These are phyloP conservation scores for Andrena camellia DNA, from an alignment of 2,888 invertebrate genomes.

Conservation along the genomic window DNA sequence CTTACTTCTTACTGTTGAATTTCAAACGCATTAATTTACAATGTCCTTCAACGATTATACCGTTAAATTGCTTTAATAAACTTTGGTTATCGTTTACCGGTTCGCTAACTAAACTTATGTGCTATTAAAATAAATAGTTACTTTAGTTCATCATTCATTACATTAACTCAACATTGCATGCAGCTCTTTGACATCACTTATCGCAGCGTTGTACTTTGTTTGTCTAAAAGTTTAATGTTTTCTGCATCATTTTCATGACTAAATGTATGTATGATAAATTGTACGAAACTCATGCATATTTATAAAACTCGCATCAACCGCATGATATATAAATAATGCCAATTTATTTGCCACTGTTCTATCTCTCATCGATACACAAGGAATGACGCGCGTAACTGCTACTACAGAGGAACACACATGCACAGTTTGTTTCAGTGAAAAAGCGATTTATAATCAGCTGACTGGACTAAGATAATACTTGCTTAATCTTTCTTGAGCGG, in stretches of 20 bases:
- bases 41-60: not conserved
- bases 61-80: not conserved
- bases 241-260: not conserved
- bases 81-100: not conserved
- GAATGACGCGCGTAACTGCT: slow-evolving; percentile 23
- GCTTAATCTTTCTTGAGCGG: slow-evolving; percentile 45
- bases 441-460: slow-evolving; percentile 44
- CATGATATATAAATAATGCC: slow-evolving; percentile 20
- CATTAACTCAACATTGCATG: slow-evolving; percentile 25
- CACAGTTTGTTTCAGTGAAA: slow-evolving; percentile 20
- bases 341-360: slow-evolving; percentile 35
- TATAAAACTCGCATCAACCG: slow-evolving; percentile 29
- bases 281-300: slow-evolving; percentile 43
- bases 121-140: slow-evolving; percentile 3
- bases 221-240: slow-evolving; percentile 15
- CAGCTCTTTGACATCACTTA: slow-evolving; percentile 21
- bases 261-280: slow-evolving; percentile 18
- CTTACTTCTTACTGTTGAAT: slow-evolving; percentile 55
- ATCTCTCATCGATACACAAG: slow-evolving; percentile 13
- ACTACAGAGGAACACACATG: slow-evolving; percentile 10
- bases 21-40: slow-evolving; percentile 15
- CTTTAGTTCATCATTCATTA: not conserved
- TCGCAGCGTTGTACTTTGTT: slow-evolving; percentile 2
- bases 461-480: slow-evolving; percentile 47
- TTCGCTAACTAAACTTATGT: slow-evolving; percentile 3